Conservation (phyloP, 2,113 vertebrate species). For the Cyphomyrus plagiostoma region DNA sequence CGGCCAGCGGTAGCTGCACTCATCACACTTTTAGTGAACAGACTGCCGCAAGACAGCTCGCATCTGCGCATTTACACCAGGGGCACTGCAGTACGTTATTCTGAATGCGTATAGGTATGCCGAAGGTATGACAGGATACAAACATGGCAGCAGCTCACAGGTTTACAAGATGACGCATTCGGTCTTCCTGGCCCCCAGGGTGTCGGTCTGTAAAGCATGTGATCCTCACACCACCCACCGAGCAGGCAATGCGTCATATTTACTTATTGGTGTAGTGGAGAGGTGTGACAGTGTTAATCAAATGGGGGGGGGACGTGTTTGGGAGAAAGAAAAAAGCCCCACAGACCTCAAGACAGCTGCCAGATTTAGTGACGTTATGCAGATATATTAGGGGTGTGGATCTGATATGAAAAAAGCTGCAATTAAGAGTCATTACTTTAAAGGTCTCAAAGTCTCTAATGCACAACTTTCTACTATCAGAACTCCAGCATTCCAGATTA, state of each 20-base stretch:
- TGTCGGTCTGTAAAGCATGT: not conserved
- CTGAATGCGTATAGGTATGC: not conserved
- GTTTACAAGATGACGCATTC: not conserved
- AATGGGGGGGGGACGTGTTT: not conserved
- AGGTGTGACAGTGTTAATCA: not conserved
- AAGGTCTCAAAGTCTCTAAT: not conserved
- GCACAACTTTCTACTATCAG: not conserved
- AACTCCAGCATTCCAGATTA: not conserved
- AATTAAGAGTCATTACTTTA: not conserved
- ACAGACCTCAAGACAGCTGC: not conserved
- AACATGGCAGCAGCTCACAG: not conserved
- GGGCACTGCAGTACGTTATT: not conserved
- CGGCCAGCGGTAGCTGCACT: not conserved
- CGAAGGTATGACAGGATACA: not conserved
- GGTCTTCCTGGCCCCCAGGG: not conserved
- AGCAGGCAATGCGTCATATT: not conserved
- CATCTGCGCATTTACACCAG: not conserved
- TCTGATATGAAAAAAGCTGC: not conserved
- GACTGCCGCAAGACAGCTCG: not conserved
- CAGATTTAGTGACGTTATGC: not conserved
- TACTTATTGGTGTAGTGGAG: not conserved
- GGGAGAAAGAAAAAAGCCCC: not conserved
- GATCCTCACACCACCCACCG: constrained; percentile 4
- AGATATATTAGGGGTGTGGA: not conserved
- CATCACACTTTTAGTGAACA: not conserved